Base-by-base conservation (phyloP, 2,113 vertebrate genomes). In the Ibidorhyncha struthersii region DNA sequence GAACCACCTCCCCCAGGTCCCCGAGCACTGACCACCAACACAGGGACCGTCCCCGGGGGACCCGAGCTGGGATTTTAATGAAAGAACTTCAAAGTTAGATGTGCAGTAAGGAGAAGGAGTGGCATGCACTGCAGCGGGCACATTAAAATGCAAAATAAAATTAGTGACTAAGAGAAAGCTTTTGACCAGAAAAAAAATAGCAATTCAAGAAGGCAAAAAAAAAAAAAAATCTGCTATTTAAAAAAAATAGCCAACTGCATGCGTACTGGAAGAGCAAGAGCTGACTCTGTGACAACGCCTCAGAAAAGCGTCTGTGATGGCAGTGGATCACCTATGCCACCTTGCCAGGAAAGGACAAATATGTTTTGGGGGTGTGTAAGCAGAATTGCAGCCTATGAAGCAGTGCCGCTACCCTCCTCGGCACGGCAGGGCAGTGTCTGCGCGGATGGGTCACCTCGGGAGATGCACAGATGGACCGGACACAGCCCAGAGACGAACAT, bases 361-460 rank as follows among this genome's bases (percentile, higher is more conserved):
- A 8, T 7, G 11, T 47, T 26, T 40, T 41, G n/a, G 65, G 18
- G 41, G 12, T 14, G 26, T 12, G 80, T 14, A 14, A 25, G 16
- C 1, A 30, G 47, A 16, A 13, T 7, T 4, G 18, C 29, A n/a
- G 47, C 63, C 58, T 11, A 5, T 4, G 58, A 14, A 14, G 69
- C 2, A 14, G 30, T 2, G 27, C 32, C 50, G 26, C 36, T 17
- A 61, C 58, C 21, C 43, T 22, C 16, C 86, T n/a, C 9, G 4
- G 55, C 27, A 5, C 3, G 2, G 12, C 14, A 15, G 12, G 16
- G 40, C 66, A 23, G 50, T 10, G 29, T 22, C 40, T 3, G 7
- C 3, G 0, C 2, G 25, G 36, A 26, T 4, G 41, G 67, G 50
- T 13, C 21, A 6, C 18, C 3, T 12, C 1, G 2, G 34, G 49